Conservation (phyloP, 2,888 invertebrate genomes). For the Lagria hirta region DNA sequence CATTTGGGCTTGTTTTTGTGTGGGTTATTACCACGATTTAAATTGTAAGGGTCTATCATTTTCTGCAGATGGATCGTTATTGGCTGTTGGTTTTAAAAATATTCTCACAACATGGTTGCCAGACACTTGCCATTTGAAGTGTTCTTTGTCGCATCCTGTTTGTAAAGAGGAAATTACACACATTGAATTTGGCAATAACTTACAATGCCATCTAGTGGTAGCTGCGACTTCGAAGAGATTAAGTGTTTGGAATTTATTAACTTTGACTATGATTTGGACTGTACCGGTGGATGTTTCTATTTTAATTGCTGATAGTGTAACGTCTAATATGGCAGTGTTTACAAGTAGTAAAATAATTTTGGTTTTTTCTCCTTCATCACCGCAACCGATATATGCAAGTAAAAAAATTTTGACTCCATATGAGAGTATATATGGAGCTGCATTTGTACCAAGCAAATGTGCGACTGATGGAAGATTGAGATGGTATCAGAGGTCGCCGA, state of each 20-base stretch:
- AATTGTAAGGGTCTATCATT: conserved; percentile 63
- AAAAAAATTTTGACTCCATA: conserved; percentile 54
- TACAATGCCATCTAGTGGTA: conserved; percentile 62
- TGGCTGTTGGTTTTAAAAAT: conserved; percentile 69
- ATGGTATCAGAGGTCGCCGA: conserved; percentile 64
- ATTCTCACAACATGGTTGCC: conserved; percentile 71
- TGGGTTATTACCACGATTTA: conserved; percentile 64
- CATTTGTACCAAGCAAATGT: conserved; percentile 61
- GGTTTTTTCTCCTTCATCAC: conserved; percentile 63
- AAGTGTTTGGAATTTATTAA: conserved; percentile 72
- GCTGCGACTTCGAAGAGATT: conserved; percentile 60
- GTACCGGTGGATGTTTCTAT: conserved; percentile 58
- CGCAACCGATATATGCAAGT: conserved; percentile 58
- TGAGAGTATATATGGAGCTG: conserved; percentile 54
- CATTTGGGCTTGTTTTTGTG: conserved; percentile 67
- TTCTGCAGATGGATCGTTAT: conserved; percentile 73
- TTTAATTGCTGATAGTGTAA: conserved; percentile 63
- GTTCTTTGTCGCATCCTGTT: conserved; percentile 57
- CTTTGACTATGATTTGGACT: conserved; percentile 69
- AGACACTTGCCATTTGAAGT: conserved; percentile 60
- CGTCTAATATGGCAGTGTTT: conserved; percentile 69
- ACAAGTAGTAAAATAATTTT: conserved; percentile 66
- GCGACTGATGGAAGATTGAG: conserved; percentile 52
- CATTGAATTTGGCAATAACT: conserved; percentile 62
- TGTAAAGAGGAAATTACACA: conserved; percentile 48